Evolutionary conservation across 2,797 vertebrate genomes (phyloP).

Genomic region (Sebastes iracundus): DNA sequence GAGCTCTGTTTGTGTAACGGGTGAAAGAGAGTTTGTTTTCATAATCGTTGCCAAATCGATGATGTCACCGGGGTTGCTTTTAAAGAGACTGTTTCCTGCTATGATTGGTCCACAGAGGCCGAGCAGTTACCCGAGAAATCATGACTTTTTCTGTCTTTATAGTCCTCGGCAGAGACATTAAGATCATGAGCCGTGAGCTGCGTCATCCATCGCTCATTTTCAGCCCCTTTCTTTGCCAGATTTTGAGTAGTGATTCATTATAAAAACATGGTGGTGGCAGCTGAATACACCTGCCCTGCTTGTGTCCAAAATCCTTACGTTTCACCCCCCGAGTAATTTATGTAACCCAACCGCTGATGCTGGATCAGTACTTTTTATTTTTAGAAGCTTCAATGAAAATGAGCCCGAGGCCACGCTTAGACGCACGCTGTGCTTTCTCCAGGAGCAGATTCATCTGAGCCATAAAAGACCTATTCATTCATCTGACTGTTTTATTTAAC

Average conservation of each 20-base stretch:
- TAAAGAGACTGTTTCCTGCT: conserved; percentile 22
- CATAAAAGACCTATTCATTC: conserved; percentile 24
- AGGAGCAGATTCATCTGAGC: conserved; percentile 18
- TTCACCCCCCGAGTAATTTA: conserved; percentile 37
- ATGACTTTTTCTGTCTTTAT: conserved; percentile 50
- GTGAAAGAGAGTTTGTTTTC: conserved; percentile 46
- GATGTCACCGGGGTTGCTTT: conserved; percentile 48
- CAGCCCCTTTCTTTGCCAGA: conserved; percentile 29
- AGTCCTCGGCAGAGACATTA: conserved; percentile 47
- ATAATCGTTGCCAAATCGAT: conserved; percentile 41
- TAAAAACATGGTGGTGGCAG: conserved; percentile 21
- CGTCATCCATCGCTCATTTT: conserved; percentile 39
- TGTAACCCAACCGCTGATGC: conserved; percentile 44
- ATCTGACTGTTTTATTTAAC: conserved; percentile 9
- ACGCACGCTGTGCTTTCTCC: conserved; percentile 14
- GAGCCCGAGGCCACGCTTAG: conserved; percentile 25
- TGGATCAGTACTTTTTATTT: conserved; percentile 60
- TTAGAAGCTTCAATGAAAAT: conserved; percentile 61
- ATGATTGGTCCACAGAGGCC: conserved; percentile 30
- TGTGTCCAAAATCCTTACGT: conserved; percentile 41
- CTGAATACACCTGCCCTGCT: conserved; percentile 1
- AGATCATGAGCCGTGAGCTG: conserved; percentile 40
- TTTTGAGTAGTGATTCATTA: conserved; percentile 31
- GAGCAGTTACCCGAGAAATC: conserved; percentile 31
- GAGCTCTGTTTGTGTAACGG: conserved; percentile 17